Evolutionary conservation across 2,113 vertebrate genomes (phyloP).

Genomic region (Meleagris gallopavo): DNA sequence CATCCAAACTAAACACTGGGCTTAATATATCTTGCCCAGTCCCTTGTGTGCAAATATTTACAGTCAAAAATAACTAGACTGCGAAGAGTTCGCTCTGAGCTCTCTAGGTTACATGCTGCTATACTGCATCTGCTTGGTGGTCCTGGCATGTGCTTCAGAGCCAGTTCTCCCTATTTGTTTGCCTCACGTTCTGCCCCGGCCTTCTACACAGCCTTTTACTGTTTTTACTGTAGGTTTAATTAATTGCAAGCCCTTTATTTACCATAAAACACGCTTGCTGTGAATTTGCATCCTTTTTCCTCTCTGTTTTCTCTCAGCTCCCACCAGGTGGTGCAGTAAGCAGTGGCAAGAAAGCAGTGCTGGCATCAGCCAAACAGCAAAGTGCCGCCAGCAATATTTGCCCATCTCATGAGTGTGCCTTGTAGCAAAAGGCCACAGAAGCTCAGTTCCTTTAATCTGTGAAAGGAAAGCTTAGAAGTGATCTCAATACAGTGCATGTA

Average conservation of each 20-base stretch:
- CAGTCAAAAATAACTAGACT: not conserved
- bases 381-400: not conserved
- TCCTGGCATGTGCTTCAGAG: not conserved
- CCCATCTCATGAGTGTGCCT: not conserved
- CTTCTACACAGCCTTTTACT: accelerated
- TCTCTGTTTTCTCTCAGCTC: not conserved
- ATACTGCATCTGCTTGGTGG: not conserved
- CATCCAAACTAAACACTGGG: not conserved
- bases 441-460: not conserved
- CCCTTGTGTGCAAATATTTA: not conserved
- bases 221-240: not conserved
- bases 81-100: not conserved
- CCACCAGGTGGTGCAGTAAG: slow-evolving; percentile 42
- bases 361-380: not conserved
- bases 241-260: not conserved
- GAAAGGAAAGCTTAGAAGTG: not conserved
- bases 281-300: not conserved
- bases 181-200: not conserved
- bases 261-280: not conserved
- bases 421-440: not conserved
- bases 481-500: not conserved
- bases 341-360: not conserved
- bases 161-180: not conserved
- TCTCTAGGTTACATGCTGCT: not conserved
- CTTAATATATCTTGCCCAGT: not conserved